Evolutionary conservation across 2,888 invertebrate genomes (phyloP).

Genomic region (Prosopocoilus inquinatus): DNA sequence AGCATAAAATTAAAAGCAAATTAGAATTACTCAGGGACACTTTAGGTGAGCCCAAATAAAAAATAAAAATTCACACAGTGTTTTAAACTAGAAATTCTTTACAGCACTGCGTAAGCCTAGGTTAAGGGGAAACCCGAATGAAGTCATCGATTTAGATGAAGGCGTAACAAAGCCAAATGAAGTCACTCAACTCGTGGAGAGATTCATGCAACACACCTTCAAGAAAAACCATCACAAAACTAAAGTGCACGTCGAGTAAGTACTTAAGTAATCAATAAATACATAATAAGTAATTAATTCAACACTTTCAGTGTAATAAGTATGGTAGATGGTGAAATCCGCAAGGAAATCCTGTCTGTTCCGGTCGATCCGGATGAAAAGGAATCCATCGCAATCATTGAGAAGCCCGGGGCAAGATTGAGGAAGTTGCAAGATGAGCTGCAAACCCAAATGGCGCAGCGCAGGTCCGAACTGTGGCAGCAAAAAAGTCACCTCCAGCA

Average conservation of each 20-base stretch:
- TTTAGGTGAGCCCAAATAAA: too few species aligned
- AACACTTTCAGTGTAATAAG: constrained; percentile 42
- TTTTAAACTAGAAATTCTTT: too few species aligned
- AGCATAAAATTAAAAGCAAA: too few species aligned
- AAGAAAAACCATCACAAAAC: constrained; percentile 57
- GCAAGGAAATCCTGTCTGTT: constrained; percentile 47
- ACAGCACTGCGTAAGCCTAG: constrained; percentile 45
- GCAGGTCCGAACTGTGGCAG: constrained; percentile 68
- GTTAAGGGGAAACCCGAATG: constrained; percentile 55
- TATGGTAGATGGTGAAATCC: constrained; percentile 51
- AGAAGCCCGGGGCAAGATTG: constrained; percentile 70
- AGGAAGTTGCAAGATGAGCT: constrained; percentile 69
- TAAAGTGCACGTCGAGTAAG: constrained; percentile 59
- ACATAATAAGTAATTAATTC: background rate
- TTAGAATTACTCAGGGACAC: too few species aligned
- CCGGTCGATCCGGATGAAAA: constrained; percentile 40
- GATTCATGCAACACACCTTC: constrained; percentile 68
- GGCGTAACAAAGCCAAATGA: constrained; percentile 55
- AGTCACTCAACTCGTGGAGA: constrained; percentile 65
- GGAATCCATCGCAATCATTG: constrained; percentile 38
- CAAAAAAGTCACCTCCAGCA: constrained; percentile 49
- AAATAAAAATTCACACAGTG: too few species aligned
- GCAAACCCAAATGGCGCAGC: constrained; percentile 67
- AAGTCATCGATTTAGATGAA: constrained; percentile 63
- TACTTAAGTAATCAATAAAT: too few species aligned